These are phyloP conservation scores for Manis javanica DNA, from an alignment of 2,797 vertebrate genomes.

Conservation along the genomic window DNA sequence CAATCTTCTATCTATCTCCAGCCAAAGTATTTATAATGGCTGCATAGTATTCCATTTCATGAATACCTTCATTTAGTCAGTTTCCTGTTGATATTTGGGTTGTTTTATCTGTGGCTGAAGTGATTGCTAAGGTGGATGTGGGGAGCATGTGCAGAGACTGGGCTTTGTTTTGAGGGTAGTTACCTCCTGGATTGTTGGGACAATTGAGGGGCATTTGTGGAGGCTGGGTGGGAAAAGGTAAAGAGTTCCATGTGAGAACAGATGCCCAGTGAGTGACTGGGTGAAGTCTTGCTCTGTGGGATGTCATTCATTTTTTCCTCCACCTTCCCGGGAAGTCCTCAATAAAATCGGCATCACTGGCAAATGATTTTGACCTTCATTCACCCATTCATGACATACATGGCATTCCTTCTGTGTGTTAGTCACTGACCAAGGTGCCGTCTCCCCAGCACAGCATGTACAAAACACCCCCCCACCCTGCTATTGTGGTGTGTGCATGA, in stretches of 20 bases:
- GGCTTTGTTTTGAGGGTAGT: not conserved
- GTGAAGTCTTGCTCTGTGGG: not conserved
- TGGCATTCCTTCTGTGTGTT: not conserved
- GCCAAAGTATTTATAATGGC: constrained; percentile 13
- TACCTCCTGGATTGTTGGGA: not conserved
- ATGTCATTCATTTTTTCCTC: not conserved
- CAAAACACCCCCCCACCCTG: not conserved
- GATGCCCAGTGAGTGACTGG: not conserved
- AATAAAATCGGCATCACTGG: not conserved
- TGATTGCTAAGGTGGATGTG: constrained; percentile 5
- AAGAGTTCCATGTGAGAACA: not conserved
- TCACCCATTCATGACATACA: not conserved
- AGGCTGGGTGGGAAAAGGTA: not conserved
- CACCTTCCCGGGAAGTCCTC: not conserved
- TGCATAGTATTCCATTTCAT: not conserved
- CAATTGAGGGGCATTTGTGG: not conserved
- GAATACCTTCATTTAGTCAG: constrained; percentile 7
- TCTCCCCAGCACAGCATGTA: not conserved
- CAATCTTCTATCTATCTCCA: not conserved
- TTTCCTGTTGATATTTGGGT: not conserved
- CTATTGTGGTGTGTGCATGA: not conserved
- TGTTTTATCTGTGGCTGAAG: constrained; percentile 4
- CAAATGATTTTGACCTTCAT: not conserved
- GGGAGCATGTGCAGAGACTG: not conserved
- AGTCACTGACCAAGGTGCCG: not conserved